Evolutionary conservation across 2,797 vertebrate genomes (phyloP), one percentile per base, ranked within the genome.

Genomic region (Chelidonichthys spinosus): DNA sequence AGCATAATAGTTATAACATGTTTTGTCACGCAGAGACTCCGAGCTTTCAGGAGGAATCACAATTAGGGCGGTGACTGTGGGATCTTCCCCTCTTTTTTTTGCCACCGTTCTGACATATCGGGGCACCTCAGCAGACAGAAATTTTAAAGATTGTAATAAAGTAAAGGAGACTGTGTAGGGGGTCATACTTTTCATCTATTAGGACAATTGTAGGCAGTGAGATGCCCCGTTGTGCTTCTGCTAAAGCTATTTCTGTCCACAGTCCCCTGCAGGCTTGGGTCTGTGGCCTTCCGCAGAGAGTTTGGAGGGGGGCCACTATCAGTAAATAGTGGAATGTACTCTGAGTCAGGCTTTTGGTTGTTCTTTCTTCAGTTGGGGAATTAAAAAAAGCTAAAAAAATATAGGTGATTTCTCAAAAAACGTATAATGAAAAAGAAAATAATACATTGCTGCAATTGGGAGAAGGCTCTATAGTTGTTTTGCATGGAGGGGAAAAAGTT

Each of bases 31-130:
- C 62, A 64, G n/a, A n/a, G 74, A 89, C 82, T 75, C 70, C 49
- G 47, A 47, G 79, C 85, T 86, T 88, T 93, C 92, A 87, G 17
- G 58, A n/a, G 49, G 72, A 76, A 92, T 94, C 89, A 94, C 84
- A 89, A 92, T 94, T 91, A 93, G 67, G 47, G 40, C 5, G 54
- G 52, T 84, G 89, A 90, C 71, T 65, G 70, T 37, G 36, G 82
- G 74, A 49, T 59, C 39, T 61, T 70, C 70, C 62, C 68, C 15
- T 53, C 70, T 62, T 68, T 83, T 83, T 78, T 78, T 74, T 55
- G 74, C 62, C 18, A 52, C 73, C 63, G 74, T 60, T 43, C 61
- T 85, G 88, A 89, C 84, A 80, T 88, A 76, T 76, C 61, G 4
- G 64, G 79, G 80, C 79, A 69, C 72, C 79, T 85, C 80, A 75